Conservation (phyloP, 2,113 vertebrate genomes). For the Proterorhinus semilunaris region DNA sequence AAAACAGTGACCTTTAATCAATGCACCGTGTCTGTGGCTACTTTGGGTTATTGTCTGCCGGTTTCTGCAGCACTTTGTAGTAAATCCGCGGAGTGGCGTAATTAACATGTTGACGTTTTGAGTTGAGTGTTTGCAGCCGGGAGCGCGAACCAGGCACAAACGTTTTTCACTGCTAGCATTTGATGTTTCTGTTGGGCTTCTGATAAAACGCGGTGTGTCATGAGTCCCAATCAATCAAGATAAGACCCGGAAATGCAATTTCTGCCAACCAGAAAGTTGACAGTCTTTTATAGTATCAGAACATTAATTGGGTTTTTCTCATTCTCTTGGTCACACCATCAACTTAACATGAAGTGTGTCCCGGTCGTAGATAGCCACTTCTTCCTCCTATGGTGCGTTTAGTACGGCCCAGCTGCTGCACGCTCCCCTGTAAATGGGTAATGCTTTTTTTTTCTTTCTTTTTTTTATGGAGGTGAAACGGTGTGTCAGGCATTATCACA, state of each 20-base stretch:
- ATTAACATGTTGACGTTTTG: constrained; percentile 1
- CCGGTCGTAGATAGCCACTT: background rate
- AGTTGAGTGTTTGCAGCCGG: background rate
- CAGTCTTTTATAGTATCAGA: constrained; percentile 1
- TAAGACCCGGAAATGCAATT: constrained; percentile 3
- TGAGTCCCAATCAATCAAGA: constrained; percentile 22
- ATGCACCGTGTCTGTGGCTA: constrained; percentile 13
- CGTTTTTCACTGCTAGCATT: background rate
- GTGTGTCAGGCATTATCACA: constrained; percentile 54
- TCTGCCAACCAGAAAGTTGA: constrained; percentile 2
- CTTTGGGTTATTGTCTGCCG: constrained; percentile 14
- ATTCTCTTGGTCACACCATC: too few species aligned
- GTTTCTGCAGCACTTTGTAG: background rate
- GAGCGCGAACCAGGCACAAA: background rate
- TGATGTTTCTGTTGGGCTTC: constrained; percentile 6
- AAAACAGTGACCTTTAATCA: constrained; percentile 48
- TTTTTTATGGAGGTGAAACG: constrained; percentile 46
- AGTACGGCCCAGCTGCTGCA: background rate
- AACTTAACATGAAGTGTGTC: background rate
- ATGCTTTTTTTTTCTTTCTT: constrained; percentile 26
- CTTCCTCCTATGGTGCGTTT: background rate
- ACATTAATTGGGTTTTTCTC: too few species aligned
- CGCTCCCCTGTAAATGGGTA: constrained; percentile 27
- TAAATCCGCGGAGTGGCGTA: background rate
- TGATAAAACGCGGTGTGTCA: constrained; percentile 24